A percentile compares a stretch with the other conserved stretches of the same genome.
Conservation (phyloP, 2,888 invertebrate species). For the Galeruca laticollis region DNA sequence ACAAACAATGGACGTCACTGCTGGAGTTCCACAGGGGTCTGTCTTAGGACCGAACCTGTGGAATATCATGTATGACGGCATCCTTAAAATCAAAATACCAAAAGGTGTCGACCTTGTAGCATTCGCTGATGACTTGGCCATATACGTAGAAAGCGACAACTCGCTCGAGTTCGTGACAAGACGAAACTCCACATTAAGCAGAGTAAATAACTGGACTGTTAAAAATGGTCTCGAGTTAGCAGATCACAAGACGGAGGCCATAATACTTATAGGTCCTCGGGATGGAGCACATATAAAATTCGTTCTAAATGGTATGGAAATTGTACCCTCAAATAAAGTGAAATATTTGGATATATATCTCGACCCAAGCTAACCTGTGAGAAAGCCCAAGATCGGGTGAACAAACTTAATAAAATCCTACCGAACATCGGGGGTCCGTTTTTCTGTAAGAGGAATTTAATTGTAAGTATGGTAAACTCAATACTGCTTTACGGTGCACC, state of each 20-base stretch:
- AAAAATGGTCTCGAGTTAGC: not conserved
- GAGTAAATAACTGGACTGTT: not conserved
- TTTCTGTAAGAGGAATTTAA: not conserved
- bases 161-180: not conserved
- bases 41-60: constrained; percentile 3
- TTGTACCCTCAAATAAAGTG: not conserved
- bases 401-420: not conserved
- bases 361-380: not conserved
- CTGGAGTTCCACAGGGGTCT: constrained; percentile 8
- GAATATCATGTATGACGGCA: not conserved
- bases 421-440: not conserved
- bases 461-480: not conserved
- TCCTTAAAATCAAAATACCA: not conserved
- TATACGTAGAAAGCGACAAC: not conserved
- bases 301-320: not conserved
- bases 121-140: constrained; percentile 1
- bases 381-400: not conserved
- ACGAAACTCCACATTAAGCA: not conserved
- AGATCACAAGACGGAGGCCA: not conserved
- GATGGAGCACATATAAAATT: not conserved
- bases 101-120: not conserved
- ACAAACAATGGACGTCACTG: not conserved
- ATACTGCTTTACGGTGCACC: not conserved
- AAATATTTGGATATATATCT: not conserved
- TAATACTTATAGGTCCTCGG: not conserved